Conservation (phyloP, 2,113 vertebrate species). For the Pionites leucogaster region DNA sequence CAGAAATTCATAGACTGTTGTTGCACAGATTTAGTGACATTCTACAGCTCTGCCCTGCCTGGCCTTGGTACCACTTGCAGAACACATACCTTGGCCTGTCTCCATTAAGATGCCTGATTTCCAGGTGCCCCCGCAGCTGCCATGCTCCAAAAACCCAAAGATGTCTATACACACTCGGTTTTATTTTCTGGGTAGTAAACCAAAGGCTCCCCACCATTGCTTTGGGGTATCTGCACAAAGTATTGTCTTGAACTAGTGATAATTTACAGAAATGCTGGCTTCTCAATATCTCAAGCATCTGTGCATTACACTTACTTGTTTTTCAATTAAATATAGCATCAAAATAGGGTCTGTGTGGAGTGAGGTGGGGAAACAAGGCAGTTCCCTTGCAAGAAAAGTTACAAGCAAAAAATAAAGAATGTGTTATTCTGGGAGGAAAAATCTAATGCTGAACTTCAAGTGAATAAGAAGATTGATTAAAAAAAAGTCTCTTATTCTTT, state of each 20-base stretch:
- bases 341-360: background rate
- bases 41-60: background rate
- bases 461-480: background rate
- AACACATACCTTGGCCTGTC: rapidly evolving
- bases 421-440: background rate
- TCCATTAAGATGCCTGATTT: rapidly evolving
- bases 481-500: background rate
- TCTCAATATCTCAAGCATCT: background rate
- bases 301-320: background rate
- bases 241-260: background rate
- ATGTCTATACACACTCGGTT: background rate
- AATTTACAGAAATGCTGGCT: background rate
- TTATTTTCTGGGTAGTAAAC: background rate
- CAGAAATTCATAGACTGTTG: background rate
- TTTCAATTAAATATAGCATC: background rate
- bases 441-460: background rate
- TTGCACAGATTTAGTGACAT: background rate
- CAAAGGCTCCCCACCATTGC: background rate
- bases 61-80: rapidly evolving
- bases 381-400: background rate
- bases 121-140: rapidly evolving
- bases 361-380: background rate
- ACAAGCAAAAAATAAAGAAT: background rate
- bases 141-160: background rate
- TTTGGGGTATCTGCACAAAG: background rate